Conservation (phyloP, 2,797 vertebrate genomes). For the Leptodactylus fallax region DNA sequence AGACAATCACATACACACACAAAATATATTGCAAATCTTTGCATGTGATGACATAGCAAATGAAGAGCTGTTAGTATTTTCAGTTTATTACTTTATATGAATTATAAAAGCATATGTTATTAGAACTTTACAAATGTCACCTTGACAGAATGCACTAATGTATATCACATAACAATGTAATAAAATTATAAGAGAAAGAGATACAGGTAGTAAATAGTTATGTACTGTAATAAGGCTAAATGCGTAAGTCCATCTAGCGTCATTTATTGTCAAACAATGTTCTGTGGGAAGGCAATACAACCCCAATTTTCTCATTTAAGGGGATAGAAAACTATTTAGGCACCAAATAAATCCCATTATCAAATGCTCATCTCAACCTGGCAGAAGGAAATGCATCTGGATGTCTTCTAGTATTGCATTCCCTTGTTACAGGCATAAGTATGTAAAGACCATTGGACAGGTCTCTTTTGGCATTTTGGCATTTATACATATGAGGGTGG, state of each 20-base stretch:
- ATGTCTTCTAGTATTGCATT: too few relatives aligned
- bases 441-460: too few relatives aligned
- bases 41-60: not conserved
- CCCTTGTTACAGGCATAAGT: too few relatives aligned
- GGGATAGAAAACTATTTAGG: not conserved
- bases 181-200: not conserved
- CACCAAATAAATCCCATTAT: not conserved
- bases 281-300: not conserved
- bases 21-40: not conserved
- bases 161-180: not conserved
- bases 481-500: too few relatives aligned
- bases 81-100: not conserved
- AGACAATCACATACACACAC: not conserved
- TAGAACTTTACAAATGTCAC: conserved; percentile 66
- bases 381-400: not conserved
- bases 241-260: not conserved
- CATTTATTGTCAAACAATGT: too few relatives aligned
- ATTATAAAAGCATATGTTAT: conserved; percentile 57
- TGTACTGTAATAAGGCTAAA: not conserved
- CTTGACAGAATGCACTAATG: conserved; percentile 66
- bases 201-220: not conserved
- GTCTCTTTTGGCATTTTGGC: too few relatives aligned
- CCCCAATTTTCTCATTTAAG: not conserved
- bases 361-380: not conserved
- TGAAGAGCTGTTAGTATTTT: conserved; percentile 1